Evolutionary conservation across 2,113 vertebrate species (phyloP).

Genomic region (Rhea americana): DNA sequence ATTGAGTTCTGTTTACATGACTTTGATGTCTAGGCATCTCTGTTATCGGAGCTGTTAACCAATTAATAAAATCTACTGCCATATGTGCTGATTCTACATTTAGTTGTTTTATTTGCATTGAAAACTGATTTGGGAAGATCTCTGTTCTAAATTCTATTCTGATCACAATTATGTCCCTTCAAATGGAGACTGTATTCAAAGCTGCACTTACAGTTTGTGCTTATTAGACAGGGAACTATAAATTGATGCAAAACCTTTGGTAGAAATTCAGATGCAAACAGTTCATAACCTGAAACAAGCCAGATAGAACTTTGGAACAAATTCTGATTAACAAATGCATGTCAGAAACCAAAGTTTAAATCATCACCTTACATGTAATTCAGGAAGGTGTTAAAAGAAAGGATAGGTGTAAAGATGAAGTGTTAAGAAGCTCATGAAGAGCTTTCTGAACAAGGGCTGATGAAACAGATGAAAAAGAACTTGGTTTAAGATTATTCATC

Average conservation of each 20-base stretch:
- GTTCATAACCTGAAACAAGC: background rate
- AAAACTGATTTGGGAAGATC: background rate
- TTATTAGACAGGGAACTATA: background rate
- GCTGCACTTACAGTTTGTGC: background rate
- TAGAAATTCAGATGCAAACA: background rate
- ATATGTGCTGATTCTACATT: constrained; percentile 13
- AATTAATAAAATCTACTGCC: constrained; percentile 37
- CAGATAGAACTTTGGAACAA: background rate
- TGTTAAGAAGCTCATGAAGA: background rate
- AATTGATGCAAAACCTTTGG: background rate
- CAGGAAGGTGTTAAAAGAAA: background rate
- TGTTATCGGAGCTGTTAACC: constrained; percentile 20
- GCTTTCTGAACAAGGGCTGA: background rate
- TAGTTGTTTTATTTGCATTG: background rate
- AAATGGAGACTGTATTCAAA: background rate
- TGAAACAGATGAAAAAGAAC: background rate
- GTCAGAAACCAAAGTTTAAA: background rate
- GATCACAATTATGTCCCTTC: background rate
- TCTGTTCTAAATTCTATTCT: background rate
- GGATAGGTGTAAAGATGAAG: background rate
- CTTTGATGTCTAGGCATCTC: constrained; percentile 18
- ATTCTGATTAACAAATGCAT: background rate
- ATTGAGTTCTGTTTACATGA: constrained; percentile 37
- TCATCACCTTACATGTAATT: background rate
- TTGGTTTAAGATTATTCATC: background rate